Evolutionary conservation across 2,797 vertebrate genomes (phyloP).

Genomic region (Notamacropus eugenii): DNA sequence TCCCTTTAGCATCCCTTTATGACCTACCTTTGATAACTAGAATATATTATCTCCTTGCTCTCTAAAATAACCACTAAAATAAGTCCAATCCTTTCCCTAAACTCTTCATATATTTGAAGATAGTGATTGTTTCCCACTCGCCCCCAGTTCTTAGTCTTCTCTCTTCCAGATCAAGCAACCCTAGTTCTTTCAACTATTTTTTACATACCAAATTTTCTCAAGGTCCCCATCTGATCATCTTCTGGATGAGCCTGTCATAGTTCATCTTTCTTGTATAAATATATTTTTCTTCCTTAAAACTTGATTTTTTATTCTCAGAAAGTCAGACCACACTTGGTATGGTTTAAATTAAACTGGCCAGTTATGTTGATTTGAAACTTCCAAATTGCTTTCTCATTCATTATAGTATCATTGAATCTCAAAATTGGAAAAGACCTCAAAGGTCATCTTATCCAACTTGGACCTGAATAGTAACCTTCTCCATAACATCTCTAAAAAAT

Average conservation of each 20-base stretch:
- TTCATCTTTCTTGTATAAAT: neutral
- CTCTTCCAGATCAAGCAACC: neutral
- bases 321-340: constrained; percentile 3
- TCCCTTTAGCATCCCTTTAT: neutral
- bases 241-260: neutral
- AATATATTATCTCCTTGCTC: neutral
- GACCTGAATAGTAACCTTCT: neutral
- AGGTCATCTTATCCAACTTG: neutral
- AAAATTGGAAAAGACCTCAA: neutral
- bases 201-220: neutral
- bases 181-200: neutral
- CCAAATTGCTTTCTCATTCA: neutral
- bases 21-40: neutral
- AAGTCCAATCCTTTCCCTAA: neutral
- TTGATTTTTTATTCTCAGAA: neutral
- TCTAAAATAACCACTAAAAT: neutral
- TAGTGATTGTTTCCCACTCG: neutral
- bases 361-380: neutral
- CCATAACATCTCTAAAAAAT: neutral
- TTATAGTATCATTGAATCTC: neutral
- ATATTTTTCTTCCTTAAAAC: constrained; percentile 31
- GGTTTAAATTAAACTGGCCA: constrained; percentile 10
- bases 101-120: neutral
- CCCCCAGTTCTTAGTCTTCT: neutral
- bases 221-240: neutral